Percentiles rank a stretch among this genome's conserved stretches.
These are phyloP conservation scores for Tylochromis polylepis DNA, from an alignment of 2,113 vertebrate species.

Conservation along the genomic window DNA sequence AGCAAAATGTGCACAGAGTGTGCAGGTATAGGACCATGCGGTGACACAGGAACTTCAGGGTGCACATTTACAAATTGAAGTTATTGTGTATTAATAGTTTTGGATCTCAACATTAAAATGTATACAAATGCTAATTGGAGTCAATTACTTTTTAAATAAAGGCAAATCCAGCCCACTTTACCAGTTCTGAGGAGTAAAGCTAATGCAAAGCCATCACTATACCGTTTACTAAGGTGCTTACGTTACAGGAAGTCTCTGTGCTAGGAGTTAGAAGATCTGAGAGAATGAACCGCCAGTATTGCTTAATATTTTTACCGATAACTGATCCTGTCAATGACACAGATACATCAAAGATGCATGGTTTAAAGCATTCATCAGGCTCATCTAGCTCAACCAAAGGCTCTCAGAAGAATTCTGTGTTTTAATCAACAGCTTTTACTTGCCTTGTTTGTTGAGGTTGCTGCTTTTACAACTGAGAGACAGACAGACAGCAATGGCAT, in stretches of 20 bases:
- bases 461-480: not conserved
- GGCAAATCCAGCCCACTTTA: not conserved
- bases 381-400: not conserved
- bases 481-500: not conserved
- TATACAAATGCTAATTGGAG: not conserved
- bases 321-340: not conserved
- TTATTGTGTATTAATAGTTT: not conserved
- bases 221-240: not conserved
- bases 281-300: not conserved
- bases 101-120: not conserved
- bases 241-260: not conserved
- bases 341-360: not conserved
- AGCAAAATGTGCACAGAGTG: not conserved
- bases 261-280: not conserved
- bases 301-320: not conserved
- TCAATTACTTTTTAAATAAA: not conserved
- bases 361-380: rapidly evolving
- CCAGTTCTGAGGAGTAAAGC: not conserved
- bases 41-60: not conserved
- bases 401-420: not conserved
- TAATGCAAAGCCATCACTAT: not conserved
- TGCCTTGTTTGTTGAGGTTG: not conserved
- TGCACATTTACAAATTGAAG: not conserved
- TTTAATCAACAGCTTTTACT: not conserved
- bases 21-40: not conserved